Base-by-base conservation (phyloP, 1,140 invertebrate genomes). In the Trialeurodes vaporariorum region DNA sequence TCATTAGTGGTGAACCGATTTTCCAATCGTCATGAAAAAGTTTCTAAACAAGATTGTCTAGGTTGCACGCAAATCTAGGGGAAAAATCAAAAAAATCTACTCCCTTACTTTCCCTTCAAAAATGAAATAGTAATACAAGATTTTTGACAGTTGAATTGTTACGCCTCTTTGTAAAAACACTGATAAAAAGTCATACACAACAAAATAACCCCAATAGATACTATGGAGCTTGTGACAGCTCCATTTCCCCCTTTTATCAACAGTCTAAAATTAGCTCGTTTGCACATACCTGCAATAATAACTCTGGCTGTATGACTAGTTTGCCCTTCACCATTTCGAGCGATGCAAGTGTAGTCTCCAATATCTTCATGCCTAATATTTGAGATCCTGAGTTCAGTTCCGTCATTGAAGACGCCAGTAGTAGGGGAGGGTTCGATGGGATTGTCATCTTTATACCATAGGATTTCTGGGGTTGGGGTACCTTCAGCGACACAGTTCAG, bases 401-500 rank as follows among this genome's bases (percentile, higher is more conserved):
- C 91, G 78, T 94, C 89, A 80, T 93, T 93, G 79, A 92, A 92
- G 72, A 92, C 91, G 72, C 89, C 80, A 71, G 93, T 86, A 60
- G 90, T 93, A 59, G 85, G 83, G 61, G 90, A 91, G 34, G 90
- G 89, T 77, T 93, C 89, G 70, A 95, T 90, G 49, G 91, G 90
- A 79, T 89, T 91, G 68, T 88, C 90, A 80, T 94, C 91, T 81
- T 94, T 93, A 80, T 92, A 93, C 90, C 92, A 95, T 62, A 93
- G 81, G 73, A 94, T 93, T 81, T 93, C 92, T 26, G 92, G 92
- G 65, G 88, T 88, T 63, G 92, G 92, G 40, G 91, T 95, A 69
- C 94, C 94, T 79, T 92, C 91, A 22, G 93, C 94, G 80, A 95
- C 90, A 81, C 94, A 97, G 81, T 93, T 94, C 72, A 98, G 86